These are phyloP conservation scores for Phalanger gymnotis DNA, from an alignment of 2,797 vertebrate genomes.

Conservation along the genomic window DNA sequence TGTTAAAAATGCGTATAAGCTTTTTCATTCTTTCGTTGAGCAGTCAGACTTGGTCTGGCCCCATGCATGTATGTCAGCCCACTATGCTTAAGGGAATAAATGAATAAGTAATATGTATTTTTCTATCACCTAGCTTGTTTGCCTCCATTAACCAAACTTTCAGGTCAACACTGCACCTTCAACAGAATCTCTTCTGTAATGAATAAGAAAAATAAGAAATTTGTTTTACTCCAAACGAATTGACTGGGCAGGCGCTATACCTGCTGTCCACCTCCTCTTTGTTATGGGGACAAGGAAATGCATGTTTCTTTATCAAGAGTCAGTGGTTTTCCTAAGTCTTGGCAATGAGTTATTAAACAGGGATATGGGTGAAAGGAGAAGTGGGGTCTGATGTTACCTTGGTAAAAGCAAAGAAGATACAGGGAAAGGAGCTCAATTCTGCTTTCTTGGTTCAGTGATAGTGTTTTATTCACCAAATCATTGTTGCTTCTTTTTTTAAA, in stretches of 20 bases:
- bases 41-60: too few species aligned
- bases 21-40: too few species aligned
- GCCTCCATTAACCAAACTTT: too few species aligned
- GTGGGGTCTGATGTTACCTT: background rate
- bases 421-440: background rate
- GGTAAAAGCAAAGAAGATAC: background rate
- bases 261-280: background rate
- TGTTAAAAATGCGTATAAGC: too few species aligned
- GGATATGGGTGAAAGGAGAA: background rate
- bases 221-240: background rate
- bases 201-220: background rate
- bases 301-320: background rate
- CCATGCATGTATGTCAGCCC: too few species aligned
- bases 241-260: rapidly evolving
- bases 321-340: background rate
- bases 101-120: too few species aligned
- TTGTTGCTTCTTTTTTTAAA: background rate
- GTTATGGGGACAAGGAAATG: background rate
- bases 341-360: background rate
- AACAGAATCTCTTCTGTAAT: background rate
- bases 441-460: background rate
- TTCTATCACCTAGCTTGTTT: too few species aligned
- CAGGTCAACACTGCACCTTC: too few species aligned
- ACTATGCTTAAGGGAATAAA: too few species aligned
- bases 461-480: background rate